Evolutionary conservation across 1,140 invertebrate species (phyloP).

Genomic region (Drosophila tristis): DNA sequence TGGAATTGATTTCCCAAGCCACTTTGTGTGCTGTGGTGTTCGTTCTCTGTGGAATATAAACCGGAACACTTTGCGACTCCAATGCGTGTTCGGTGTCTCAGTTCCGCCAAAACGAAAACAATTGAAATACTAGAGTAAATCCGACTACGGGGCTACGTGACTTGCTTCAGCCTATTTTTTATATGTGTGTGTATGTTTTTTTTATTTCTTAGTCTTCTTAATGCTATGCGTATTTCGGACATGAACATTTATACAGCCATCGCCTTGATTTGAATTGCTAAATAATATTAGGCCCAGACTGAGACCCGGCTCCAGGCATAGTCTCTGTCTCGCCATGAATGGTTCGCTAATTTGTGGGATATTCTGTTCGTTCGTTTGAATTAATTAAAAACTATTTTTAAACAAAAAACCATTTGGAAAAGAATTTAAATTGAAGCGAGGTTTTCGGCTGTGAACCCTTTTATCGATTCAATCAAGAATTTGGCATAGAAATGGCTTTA

Average conservation of each 20-base stretch:
- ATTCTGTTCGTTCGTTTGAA: constrained; percentile 51
- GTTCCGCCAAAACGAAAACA: constrained; percentile 49
- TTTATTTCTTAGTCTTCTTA: constrained; percentile 17
- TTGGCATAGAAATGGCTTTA: not conserved
- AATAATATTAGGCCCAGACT: constrained; percentile 42
- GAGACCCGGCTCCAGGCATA: too few relatives aligned
- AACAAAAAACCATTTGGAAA: constrained; percentile 38
- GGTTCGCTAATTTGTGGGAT: constrained; percentile 59
- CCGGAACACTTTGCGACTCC: constrained; percentile 54
- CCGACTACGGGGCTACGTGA: constrained; percentile 46
- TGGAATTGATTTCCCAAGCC: constrained; percentile 40
- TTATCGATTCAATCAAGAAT: constrained; percentile 3
- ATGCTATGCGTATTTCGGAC: constrained; percentile 49
- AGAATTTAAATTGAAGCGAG: constrained; percentile 48
- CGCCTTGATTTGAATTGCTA: constrained; percentile 70
- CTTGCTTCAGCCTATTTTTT: constrained; percentile 29
- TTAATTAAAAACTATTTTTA: constrained; percentile 69
- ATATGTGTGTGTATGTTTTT: too few relatives aligned
- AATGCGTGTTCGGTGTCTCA: constrained; percentile 51
- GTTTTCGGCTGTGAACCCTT: constrained; percentile 8
- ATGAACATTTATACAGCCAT: constrained; percentile 43
- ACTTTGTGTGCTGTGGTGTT: constrained; percentile 16
- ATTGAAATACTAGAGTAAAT: constrained; percentile 49
- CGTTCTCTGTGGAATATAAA: constrained; percentile 28
- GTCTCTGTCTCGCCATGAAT: constrained; percentile 40